phyloP scores from a whole-genome alignment of 1,140 invertebrate genomes.

The Laupala kohalensis region DNA sequence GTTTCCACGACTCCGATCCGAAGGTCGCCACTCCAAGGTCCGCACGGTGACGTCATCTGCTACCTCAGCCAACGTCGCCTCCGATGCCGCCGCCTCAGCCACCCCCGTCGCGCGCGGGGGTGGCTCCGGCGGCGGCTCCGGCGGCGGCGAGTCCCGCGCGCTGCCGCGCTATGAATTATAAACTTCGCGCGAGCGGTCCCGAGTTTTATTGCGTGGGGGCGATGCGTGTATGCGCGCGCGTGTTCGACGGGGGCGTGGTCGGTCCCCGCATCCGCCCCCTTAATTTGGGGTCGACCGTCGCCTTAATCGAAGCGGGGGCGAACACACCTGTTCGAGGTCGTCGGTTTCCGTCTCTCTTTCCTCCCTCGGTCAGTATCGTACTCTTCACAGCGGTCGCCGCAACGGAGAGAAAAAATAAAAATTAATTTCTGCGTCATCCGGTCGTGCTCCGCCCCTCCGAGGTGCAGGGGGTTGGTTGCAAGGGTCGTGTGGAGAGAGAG shows the following conservation, averaged over 20 bases:
- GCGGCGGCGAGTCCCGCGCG: too few species aligned
- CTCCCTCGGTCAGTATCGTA: neutral
- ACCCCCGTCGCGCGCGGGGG: too few species aligned
- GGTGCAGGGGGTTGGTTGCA: neutral
- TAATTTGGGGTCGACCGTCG: neutral
- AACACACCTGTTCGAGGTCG: neutral
- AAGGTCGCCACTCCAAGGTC: neutral
- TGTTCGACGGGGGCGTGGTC: neutral
- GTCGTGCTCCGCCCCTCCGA: neutral
- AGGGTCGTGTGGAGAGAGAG: neutral
- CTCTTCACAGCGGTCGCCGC: too few species aligned
- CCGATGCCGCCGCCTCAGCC: neutral
- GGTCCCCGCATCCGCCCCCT: neutral
- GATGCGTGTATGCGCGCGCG: neutral
- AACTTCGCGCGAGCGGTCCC: neutral
- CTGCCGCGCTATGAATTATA: neutral
- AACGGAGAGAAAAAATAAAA: neutral
- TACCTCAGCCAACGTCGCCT: too few species aligned
- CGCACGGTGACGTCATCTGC: neutral
- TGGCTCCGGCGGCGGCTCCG: neutral
- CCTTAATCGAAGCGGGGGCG: neutral
- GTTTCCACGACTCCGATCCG: too few species aligned
- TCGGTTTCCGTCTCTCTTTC: neutral
- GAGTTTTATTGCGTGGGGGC: neutral
- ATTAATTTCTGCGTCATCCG: neutral